Evolutionary conservation across 2,888 invertebrate genomes (phyloP).

Genomic region (Pyralis farinalis): DNA sequence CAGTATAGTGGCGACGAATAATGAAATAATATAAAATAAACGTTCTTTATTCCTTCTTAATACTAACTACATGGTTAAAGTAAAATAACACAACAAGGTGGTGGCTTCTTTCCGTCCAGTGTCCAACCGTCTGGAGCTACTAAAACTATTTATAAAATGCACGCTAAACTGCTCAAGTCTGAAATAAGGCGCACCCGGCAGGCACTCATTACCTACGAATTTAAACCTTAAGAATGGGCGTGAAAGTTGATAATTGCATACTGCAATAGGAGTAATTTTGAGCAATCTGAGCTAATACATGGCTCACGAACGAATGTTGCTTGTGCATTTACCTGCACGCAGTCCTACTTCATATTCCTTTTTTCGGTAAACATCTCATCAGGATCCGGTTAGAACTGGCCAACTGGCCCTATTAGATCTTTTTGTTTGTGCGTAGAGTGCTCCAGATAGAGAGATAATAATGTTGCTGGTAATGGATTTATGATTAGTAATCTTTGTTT

Average conservation of each 20-base stretch:
- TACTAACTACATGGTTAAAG: neutral
- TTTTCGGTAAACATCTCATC: slow-evolving; percentile 29
- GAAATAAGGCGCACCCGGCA: slow-evolving; percentile 37
- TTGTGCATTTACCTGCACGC: slow-evolving; percentile 63
- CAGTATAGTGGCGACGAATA: too few species aligned
- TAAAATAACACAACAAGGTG: neutral
- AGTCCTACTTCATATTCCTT: slow-evolving; percentile 26
- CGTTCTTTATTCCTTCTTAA: too few species aligned
- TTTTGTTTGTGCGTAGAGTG: slow-evolving; percentile 1
- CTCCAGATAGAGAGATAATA: neutral
- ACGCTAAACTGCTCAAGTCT: slow-evolving; percentile 41
- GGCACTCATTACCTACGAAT: too few species aligned
- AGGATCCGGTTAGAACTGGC: slow-evolving; percentile 15
- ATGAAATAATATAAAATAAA: too few species aligned
- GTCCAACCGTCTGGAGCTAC: slow-evolving; percentile 12
- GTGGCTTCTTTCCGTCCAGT: neutral
- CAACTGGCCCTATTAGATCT: too few species aligned
- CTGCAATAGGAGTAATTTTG: slow-evolving; percentile 41
- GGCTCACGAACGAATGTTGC: slow-evolving; percentile 43
- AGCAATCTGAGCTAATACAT: slow-evolving; percentile 58
- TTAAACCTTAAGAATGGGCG: too few species aligned
- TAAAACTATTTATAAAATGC: slow-evolving; percentile 30
- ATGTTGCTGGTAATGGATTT: neutral
- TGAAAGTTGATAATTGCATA: too few species aligned
- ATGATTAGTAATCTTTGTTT: too few species aligned